phyloP scores from a whole-genome alignment of 1,140 invertebrate species.

The Drosophila kanapiae region DNA sequence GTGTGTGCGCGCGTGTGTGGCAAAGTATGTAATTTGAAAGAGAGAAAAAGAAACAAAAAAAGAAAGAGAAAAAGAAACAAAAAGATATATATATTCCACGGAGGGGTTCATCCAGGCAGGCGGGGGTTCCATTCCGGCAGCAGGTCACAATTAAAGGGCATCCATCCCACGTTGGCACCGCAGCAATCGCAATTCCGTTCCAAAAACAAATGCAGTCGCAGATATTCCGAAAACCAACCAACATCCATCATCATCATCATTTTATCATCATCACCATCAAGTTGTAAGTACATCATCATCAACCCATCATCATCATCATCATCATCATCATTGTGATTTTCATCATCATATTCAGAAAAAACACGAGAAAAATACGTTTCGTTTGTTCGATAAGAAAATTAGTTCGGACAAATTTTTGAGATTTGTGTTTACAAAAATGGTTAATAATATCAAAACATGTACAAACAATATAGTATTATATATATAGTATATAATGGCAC shows the following conservation, averaged over 20 bases:
- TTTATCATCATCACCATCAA: slow-evolving; percentile 74
- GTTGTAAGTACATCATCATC: slow-evolving; percentile 75
- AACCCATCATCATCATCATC: slow-evolving; percentile 82
- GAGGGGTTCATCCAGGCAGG: slow-evolving; percentile 16
- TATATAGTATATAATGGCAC: slow-evolving; percentile 61
- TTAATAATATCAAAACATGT: slow-evolving; percentile 80
- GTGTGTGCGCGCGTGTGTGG: slow-evolving; percentile 73
- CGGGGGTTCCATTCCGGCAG: slow-evolving; percentile 2
- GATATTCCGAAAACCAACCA: slow-evolving; percentile 60
- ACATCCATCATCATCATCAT: slow-evolving; percentile 53
- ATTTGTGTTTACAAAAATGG: slow-evolving; percentile 78
- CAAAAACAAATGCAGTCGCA: slow-evolving; percentile 30
- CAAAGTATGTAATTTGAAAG: slow-evolving; percentile 83
- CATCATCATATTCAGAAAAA: slow-evolving; percentile 85
- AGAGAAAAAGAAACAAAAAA: slow-evolving; percentile 84
- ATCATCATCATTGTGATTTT: slow-evolving; percentile 83
- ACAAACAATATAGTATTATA: slow-evolving; percentile 70
- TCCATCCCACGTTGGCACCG: slow-evolving; percentile 79
- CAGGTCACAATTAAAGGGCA: slow-evolving; percentile 25
- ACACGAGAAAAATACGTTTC: slow-evolving; percentile 86
- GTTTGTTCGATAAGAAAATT: slow-evolving; percentile 86
- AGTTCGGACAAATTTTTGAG: slow-evolving; percentile 85
- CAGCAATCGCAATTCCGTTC: slow-evolving; percentile 42
- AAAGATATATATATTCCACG: slow-evolving; percentile 47
- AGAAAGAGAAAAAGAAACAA: slow-evolving; percentile 82